A percentile compares a stretch with the other conserved stretches of the same genome.
Evolutionary conservation across 2,113 vertebrate species (phyloP).

Genomic region (Zapornia atra): DNA sequence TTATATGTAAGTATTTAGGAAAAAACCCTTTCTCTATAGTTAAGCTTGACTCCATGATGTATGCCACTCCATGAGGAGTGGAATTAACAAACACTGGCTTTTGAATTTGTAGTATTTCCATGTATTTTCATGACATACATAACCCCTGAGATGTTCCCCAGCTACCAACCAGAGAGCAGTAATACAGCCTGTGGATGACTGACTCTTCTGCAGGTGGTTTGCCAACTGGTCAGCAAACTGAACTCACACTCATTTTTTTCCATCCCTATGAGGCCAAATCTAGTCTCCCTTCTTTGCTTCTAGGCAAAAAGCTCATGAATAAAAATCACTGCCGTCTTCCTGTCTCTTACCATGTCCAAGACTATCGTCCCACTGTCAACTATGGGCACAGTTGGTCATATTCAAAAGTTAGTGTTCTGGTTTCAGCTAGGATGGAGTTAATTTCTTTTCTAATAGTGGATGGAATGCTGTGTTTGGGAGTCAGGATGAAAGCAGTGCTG

Average conservation of each 20-base stretch:
- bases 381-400: neutral
- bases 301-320: neutral
- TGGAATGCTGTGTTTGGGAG: too few species aligned
- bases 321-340: neutral
- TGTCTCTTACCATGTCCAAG: neutral
- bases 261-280: neutral
- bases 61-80: neutral
- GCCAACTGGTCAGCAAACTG: neutral
- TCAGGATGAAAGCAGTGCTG: too few species aligned
- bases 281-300: neutral
- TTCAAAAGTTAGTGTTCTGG: neutral
- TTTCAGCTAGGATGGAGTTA: too few species aligned
- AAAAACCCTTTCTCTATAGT: neutral
- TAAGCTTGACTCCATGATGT: neutral
- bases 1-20: neutral
- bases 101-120: neutral
- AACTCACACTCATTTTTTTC: neutral
- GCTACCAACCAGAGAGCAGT: neutral
- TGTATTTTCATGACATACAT: neutral
- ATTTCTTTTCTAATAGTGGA: too few species aligned
- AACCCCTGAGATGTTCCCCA: neutral
- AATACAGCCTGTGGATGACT: neutral
- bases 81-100: neutral
- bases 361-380: neutral
- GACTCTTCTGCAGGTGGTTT: neutral